Conservation (phyloP, 2,888 invertebrate genomes). For the Euplexia lucipara region DNA sequence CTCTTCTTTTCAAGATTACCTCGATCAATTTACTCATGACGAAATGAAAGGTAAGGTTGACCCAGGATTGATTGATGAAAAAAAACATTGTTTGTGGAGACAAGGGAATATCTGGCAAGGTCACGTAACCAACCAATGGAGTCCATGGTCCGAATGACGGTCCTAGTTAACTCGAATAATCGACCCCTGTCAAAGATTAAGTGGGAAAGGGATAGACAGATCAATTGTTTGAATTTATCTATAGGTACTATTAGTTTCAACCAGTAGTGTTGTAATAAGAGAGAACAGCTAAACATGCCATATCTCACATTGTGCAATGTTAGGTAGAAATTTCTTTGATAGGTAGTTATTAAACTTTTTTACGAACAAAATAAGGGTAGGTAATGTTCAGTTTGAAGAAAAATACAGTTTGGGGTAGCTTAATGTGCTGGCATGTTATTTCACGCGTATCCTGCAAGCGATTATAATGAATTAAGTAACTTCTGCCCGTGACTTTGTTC, state of each 20-base stretch:
- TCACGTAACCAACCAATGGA: slow-evolving; percentile 83
- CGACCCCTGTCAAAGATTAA: slow-evolving; percentile 69
- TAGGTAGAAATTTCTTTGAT: no score
- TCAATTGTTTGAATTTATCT: background rate
- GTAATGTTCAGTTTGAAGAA: no score
- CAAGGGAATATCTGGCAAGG: slow-evolving; percentile 70
- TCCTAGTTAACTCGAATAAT: slow-evolving; percentile 75
- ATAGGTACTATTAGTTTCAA: background rate
- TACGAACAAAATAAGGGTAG: no score
- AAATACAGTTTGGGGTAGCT: no score
- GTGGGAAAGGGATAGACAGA: slow-evolving; percentile 22
- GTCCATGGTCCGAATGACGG: slow-evolving; percentile 74
- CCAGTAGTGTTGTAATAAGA: background rate
- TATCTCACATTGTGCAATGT: no score
- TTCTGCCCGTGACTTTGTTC: no score
- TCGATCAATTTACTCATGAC: slow-evolving; percentile 1
- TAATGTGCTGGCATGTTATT: no score
- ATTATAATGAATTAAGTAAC: no score
- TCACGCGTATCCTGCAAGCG: no score
- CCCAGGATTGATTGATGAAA: slow-evolving; percentile 46
- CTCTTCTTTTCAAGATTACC: slow-evolving; percentile 1
- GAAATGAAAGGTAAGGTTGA: slow-evolving; percentile 21
- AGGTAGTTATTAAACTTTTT: no score
- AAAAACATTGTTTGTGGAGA: slow-evolving; percentile 48
- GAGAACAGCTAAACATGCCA: no score